Conservation (phyloP, 1,140 invertebrate species). For the Drosophila saltans region DNA sequence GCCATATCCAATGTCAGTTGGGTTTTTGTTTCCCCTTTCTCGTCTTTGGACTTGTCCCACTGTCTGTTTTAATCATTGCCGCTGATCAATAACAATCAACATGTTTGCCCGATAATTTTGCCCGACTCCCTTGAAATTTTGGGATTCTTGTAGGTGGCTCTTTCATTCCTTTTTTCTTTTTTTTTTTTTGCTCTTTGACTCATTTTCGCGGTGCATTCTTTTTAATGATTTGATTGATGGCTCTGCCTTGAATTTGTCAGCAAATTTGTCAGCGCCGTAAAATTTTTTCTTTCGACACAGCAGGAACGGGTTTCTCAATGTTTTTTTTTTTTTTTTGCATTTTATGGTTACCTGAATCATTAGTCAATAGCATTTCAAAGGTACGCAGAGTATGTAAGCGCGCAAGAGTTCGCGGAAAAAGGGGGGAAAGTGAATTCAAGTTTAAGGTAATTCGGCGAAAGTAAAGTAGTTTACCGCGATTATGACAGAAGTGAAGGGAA, state of each 20-base stretch:
- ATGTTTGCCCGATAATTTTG: slow-evolving; percentile 78
- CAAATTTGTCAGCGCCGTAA: slow-evolving; percentile 70
- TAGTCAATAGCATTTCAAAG: slow-evolving; percentile 57
- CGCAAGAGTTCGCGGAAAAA: slow-evolving; percentile 30
- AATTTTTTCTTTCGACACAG: slow-evolving; percentile 50
- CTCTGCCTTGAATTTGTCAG: slow-evolving; percentile 77
- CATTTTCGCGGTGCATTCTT: slow-evolving; percentile 77
- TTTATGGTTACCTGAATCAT: slow-evolving; percentile 74
- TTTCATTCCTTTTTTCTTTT: slow-evolving; percentile 8
- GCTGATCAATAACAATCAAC: slow-evolving; percentile 82
- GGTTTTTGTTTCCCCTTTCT: not conserved
- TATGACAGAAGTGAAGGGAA: slow-evolving; percentile 21
- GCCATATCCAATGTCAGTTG: slow-evolving; percentile 67
- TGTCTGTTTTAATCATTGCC: slow-evolving; percentile 76
- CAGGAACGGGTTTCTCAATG: slow-evolving; percentile 55
- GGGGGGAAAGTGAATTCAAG: slow-evolving; percentile 57
- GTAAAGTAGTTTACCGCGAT: slow-evolving; percentile 6
- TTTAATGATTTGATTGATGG: slow-evolving; percentile 81
- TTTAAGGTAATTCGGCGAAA: slow-evolving; percentile 42
- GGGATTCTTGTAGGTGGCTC: slow-evolving; percentile 67
- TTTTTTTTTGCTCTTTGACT: slow-evolving; percentile 50
- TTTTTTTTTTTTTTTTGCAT: slow-evolving; percentile 25
- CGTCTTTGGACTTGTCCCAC: slow-evolving; percentile 13
- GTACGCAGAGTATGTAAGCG: slow-evolving; percentile 40
- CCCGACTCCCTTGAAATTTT: slow-evolving; percentile 41